Percentiles rank a stretch among this genome's conserved stretches.
Evolutionary conservation across 2,888 invertebrate species (phyloP).

Genomic region (Pseudanteris insignis): DNA sequence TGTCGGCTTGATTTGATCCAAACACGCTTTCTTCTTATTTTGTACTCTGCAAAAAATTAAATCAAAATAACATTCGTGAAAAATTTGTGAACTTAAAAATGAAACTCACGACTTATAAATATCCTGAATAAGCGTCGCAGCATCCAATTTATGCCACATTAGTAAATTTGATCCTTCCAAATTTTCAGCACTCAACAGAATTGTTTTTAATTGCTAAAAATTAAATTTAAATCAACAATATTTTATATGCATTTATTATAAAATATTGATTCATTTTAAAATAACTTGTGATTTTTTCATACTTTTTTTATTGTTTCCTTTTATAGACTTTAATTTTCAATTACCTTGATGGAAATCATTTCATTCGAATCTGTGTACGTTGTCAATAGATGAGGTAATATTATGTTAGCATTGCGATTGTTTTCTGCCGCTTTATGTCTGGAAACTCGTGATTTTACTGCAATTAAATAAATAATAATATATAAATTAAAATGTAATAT

Average conservation of each 20-base stretch:
- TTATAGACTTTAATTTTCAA: no score
- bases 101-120: slow-evolving; percentile 8
- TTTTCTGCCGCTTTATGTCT: slow-evolving; percentile 1
- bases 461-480: no score
- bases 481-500: neutral
- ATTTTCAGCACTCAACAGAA: slow-evolving; percentile 2
- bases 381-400: slow-evolving; percentile 1
- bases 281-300: no score
- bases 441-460: no score
- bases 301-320: slow-evolving; percentile 1
- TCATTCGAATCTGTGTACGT: slow-evolving; percentile 2
- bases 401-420: neutral
- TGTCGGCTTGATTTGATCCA: no score
- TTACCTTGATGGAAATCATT: slow-evolving; percentile 17
- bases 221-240: no score
- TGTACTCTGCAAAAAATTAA: neutral
- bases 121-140: slow-evolving; percentile 9
- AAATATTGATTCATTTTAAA: no score
- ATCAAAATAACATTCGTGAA: no score
- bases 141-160: slow-evolving; percentile 10
- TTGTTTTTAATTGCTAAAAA: slow-evolving; percentile 14
- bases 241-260: no score
- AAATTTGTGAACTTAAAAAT: neutral
- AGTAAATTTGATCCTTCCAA: neutral
- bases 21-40: neutral